These are phyloP conservation scores for Neopelma chrysocephalum DNA, from an alignment of 2,797 vertebrate species.

Conservation along the genomic window DNA sequence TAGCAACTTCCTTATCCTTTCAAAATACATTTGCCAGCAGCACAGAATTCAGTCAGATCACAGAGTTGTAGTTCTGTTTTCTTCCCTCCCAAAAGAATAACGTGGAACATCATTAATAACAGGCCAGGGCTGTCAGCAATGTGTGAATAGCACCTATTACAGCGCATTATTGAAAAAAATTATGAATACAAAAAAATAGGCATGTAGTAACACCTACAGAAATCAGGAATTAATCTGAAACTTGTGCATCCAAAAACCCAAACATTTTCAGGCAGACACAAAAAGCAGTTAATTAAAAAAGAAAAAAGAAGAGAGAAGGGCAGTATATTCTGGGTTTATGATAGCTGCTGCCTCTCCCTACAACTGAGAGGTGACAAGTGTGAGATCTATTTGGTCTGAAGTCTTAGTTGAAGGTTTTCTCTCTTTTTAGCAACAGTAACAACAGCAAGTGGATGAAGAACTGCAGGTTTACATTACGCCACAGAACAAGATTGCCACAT, in stretches of 20 bases:
- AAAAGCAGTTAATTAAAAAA: background rate
- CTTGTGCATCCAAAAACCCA: background rate
- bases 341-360: background rate
- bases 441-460: background rate
- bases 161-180: background rate
- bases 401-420: background rate
- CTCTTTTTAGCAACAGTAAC: constrained; percentile 25
- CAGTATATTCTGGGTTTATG: background rate
- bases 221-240: background rate
- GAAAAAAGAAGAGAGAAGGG: background rate
- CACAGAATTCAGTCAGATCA: background rate
- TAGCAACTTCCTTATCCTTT: background rate
- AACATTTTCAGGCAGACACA: background rate
- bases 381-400: background rate
- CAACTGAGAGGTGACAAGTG: background rate
- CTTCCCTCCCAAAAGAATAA: background rate
- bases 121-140: background rate
- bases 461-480: background rate
- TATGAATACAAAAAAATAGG: background rate
- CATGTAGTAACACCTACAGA: background rate
- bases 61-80: background rate
- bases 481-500: background rate
- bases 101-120: background rate
- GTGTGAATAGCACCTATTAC: background rate
- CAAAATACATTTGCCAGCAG: background rate